Base-by-base conservation (phyloP, 2,888 invertebrate species). In the Oconnorella tubifera region DNA sequence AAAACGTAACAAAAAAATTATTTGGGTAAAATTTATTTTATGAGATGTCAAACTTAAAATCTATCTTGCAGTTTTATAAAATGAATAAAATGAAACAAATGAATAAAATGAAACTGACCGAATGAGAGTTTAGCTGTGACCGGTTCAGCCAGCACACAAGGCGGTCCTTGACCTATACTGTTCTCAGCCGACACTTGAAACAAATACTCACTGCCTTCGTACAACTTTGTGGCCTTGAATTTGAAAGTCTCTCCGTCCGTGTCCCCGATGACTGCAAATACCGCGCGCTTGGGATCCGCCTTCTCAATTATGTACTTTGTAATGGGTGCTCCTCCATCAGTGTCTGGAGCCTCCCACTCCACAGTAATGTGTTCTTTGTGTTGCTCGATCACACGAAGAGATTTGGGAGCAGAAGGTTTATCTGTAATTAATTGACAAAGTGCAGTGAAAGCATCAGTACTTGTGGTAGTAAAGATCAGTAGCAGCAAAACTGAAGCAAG, bases 141-240 rank as follows among this genome's bases (percentile, higher is more conserved):
- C 3, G 70, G 67, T 19, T 71, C 66, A 4, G 51, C 59, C 27
- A 68, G 57, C n/a, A 33, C 33, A 10, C 59, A 68, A 14, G 70
- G 68, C 32, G 67, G 65, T 31, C 70, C 65, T 32, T 63, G 58
- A n/a, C 93, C 86, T 86, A 94, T 92, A 84, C 89, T 87, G 56
- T 75, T 75, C 55, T 68, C 72, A 58, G 75, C 75, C 6, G 59
- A 61, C 28, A 75, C 73, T 33, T 70, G 63, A 69, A 74, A 75
- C 53, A 71, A 59, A 77, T 95, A 95, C 75, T 90, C 73, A 55
- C 72, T 70, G 57, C 80, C 79, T 33, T 78, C 78, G 33, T 65
- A 62, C 56, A 75, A 62, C 56, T 70, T 68, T 23, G 65, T 64
- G 25, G 67, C 72, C 40, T 66, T 71, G 59, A 65, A 68, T 25